Evolutionary conservation across 2,113 vertebrate species (phyloP), one percentile per base, ranked within the genome.

Genomic region (Sinocyclocheilus anshuiensis): DNA sequence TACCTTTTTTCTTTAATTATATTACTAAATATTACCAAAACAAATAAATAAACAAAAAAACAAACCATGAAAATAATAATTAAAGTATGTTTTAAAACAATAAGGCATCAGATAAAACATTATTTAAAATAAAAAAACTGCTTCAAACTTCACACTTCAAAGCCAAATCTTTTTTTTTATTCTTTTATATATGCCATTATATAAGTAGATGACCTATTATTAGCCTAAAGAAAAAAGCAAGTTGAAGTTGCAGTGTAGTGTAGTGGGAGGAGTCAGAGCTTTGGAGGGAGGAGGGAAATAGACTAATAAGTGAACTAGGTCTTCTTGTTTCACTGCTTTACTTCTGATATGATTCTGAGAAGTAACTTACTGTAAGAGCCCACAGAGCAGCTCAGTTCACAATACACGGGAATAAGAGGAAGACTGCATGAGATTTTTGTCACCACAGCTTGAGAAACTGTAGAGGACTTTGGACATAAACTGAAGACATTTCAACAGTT

Each of bases 201-300:
- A 65, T 13, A 24, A 65, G n/a, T 26, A 65, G 11, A 13, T 12
- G 61, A 65, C 61, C 5, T 55, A 24, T 63, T 63, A 63, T 63
- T 63, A 1, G 13, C 42, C 7, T 42, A 7, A 45, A 63, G 1
- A 12, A 13, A 26, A 24, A 65, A 26, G 61, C n/a, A 12, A 24
- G 2, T 2, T 22, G 57, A 59, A 59, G 20, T 61, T 71, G 2
- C 2, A 39, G 33, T 36, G 15, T 20, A 71, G 1, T 45, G 42
- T 48, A 71, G 67, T 71, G 42, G 74, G 74, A 50, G 74, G 74
- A 76, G 74, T 76, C n/a, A 20, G 8, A 61, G 57, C 8, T 57
- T 33, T 57, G 2, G 24, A 55, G 11, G 76, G 50, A 36, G 76
- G 76, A 33, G 75, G 15, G 75, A 33, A n/a, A 42, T 22, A 7